Conservation (phyloP, 2,888 invertebrate species). For the Pasiphila rectangulata region DNA sequence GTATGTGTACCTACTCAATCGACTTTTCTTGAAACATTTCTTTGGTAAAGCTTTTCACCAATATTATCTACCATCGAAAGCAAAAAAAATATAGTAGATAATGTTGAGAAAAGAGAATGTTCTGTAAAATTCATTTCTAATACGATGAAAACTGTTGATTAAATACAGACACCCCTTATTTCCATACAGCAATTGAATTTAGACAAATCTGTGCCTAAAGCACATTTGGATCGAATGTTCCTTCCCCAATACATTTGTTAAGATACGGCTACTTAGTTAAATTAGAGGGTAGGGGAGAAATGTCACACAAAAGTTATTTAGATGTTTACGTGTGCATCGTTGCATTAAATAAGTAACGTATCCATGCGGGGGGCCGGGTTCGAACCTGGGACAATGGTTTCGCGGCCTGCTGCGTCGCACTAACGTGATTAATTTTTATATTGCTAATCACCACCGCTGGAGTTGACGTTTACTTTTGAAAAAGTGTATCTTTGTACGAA, state of each 20-base stretch:
- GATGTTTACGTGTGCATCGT: constrained; percentile 80
- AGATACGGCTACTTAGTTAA: constrained; percentile 79
- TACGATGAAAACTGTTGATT: too few species aligned
- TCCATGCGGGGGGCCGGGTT: constrained; percentile 65
- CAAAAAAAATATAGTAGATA: too few species aligned
- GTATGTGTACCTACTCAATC: too few species aligned
- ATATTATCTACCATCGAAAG: too few species aligned
- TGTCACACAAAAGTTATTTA: constrained; percentile 80
- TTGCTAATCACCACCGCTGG: constrained; percentile 56
- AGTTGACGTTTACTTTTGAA: constrained; percentile 37
- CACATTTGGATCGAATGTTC: constrained; percentile 64
- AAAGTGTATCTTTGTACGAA: too few species aligned
- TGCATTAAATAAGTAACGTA: constrained; percentile 80
- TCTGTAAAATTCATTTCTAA: too few species aligned
- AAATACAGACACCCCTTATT: constrained; percentile 6
- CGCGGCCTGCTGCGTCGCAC: constrained; percentile 49
- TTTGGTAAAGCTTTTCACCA: too few species aligned
- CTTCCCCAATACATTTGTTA: constrained; percentile 70
- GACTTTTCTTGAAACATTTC: too few species aligned
- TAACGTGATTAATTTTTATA: constrained; percentile 74
- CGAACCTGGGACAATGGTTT: constrained; percentile 69
- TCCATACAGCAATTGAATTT: constrained; percentile 27
- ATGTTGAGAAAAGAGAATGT: too few species aligned
- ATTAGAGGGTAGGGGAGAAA: constrained; percentile 76
- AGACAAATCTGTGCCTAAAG: constrained; percentile 56